Conservation (phyloP, 2,888 invertebrate genomes). For the Pyrgus malvae region DNA sequence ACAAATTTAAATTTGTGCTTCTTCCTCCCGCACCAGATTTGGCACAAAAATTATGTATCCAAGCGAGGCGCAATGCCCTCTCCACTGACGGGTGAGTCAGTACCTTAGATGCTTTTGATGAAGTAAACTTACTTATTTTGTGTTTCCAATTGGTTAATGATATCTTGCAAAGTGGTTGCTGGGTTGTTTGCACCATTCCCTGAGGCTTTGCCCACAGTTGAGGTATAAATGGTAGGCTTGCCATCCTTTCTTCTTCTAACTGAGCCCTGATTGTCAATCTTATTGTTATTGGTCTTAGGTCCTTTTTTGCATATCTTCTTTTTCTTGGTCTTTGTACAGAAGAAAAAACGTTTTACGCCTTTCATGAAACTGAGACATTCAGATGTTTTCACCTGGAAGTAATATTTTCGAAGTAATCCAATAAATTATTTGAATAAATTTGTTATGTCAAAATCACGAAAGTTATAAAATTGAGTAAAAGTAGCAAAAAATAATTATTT, state of each 20-base stretch:
- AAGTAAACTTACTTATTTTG: constrained; percentile 79
- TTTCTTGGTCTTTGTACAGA: constrained; percentile 70
- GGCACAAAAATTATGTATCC: too few species aligned
- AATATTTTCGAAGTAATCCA: not conserved
- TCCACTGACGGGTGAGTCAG: too few species aligned
- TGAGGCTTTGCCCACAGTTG: constrained; percentile 72
- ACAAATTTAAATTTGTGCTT: too few species aligned
- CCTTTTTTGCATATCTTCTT: constrained; percentile 48
- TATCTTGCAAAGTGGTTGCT: constrained; percentile 84
- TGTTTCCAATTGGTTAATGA: constrained; percentile 86
- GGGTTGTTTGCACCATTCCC: constrained; percentile 75
- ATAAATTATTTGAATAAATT: too few species aligned
- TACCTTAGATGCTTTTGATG: too few species aligned
- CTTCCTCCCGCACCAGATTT: too few species aligned
- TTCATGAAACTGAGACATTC: constrained; percentile 71
- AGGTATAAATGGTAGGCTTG: constrained; percentile 64
- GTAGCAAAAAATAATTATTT: too few species aligned
- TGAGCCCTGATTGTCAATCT: constrained; percentile 39
- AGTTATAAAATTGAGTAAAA: too few species aligned
- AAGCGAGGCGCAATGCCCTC: too few species aligned
- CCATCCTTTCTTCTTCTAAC: constrained; percentile 46
- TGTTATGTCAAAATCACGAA: too few species aligned
- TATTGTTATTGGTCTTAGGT: constrained; percentile 44
- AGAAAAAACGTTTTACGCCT: constrained; percentile 70
- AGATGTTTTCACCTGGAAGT: constrained; percentile 62